phyloP scores from a whole-genome alignment of 2,113 vertebrate species.

The Progne subis region DNA sequence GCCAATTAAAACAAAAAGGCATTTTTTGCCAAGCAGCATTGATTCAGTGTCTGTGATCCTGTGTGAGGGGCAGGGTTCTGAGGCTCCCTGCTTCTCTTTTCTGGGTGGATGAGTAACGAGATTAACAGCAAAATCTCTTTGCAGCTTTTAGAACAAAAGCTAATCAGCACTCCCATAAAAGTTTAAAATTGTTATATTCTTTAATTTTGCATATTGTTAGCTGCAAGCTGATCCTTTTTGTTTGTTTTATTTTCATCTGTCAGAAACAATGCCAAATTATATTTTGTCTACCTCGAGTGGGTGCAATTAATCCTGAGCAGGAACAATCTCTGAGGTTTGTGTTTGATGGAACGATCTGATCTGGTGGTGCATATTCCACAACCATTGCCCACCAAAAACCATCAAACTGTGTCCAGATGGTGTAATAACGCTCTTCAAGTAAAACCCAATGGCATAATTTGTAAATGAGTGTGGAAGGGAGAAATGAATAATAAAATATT shows the following conservation, averaged over 20 bases:
- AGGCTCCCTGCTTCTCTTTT: conserved; percentile 63
- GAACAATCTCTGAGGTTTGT: conserved; percentile 43
- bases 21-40: conserved; percentile 57
- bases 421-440: neutral
- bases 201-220: conserved; percentile 76
- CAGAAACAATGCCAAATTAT: conserved; percentile 64
- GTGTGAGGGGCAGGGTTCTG: conserved; percentile 55
- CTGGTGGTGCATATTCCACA: neutral
- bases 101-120: conserved; percentile 61
- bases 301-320: conserved; percentile 57
- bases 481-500: neutral
- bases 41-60: conserved; percentile 53
- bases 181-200: conserved; percentile 63
- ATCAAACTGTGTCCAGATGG: neutral
- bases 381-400: conserved; percentile 5
- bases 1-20: conserved; percentile 15
- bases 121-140: conserved; percentile 62
- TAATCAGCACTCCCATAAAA: conserved; percentile 58
- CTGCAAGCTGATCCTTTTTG: conserved; percentile 55
- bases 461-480: neutral
- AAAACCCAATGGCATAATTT: neutral
- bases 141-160: conserved; percentile 64
- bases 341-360: conserved; percentile 55
- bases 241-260: conserved; percentile 72
- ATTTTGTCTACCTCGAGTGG: conserved; percentile 61